Evolutionary conservation across 35 echinoderm and acorn worm genomes (phyloP).

Genomic region (Apostichopus californicus): DNA sequence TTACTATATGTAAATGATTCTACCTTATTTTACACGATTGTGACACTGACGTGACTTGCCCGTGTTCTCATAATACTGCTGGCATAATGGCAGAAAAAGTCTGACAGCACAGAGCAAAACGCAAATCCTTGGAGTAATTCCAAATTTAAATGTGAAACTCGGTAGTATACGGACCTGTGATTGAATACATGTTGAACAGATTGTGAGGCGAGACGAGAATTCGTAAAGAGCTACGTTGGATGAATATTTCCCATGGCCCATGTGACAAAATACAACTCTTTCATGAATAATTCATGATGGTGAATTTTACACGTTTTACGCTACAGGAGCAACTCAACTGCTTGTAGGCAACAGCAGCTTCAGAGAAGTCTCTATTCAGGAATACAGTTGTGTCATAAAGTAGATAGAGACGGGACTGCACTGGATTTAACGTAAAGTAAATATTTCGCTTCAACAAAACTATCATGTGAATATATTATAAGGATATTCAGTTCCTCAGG

Average conservation of each 20-base stretch:
- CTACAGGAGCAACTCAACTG: background rate
- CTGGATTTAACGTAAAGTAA: no score
- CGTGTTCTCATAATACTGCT: background rate
- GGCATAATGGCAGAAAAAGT: background rate
- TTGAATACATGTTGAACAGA: background rate
- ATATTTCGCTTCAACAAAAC: no score
- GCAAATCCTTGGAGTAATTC: background rate
- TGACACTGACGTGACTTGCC: no score
- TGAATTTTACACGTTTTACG: slow-evolving; percentile 24
- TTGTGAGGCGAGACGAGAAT: background rate
- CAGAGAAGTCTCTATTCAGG: no score
- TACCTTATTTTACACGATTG: no score
- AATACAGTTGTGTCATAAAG: no score
- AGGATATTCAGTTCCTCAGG: no score
- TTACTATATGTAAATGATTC: no score
- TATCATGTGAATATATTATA: no score
- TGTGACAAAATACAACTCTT: background rate
- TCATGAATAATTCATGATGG: slow-evolving; percentile 21
- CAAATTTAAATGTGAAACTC: background rate
- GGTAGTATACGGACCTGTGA: background rate
- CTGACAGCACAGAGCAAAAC: background rate
- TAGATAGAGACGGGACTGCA: no score
- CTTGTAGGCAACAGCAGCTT: background rate
- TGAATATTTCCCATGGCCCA: no score
- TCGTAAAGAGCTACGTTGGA: background rate